These are phyloP conservation scores for Drosophila setifemur DNA, from an alignment of 1,140 invertebrate genomes.

Conservation along the genomic window DNA sequence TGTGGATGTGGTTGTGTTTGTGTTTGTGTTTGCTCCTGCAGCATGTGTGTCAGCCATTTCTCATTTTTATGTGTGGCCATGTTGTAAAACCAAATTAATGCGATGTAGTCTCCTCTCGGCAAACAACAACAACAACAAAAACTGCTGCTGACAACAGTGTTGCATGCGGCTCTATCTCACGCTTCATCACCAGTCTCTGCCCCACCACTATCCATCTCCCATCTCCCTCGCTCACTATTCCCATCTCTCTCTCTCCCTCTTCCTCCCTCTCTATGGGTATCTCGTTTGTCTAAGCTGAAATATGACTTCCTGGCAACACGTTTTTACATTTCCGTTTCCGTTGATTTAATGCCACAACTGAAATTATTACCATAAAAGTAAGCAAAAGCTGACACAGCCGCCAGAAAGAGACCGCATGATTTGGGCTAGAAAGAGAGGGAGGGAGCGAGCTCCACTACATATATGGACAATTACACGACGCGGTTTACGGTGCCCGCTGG, in stretches of 20 bases:
- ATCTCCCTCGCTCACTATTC: neutral
- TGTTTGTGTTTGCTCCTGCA: conserved; percentile 25
- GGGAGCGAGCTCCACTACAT: neutral
- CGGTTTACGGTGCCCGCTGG: conserved; percentile 42
- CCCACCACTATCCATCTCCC: too few species aligned
- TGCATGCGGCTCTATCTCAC: conserved; percentile 51
- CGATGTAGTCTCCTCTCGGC: conserved; percentile 64
- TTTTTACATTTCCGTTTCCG: conserved; percentile 81
- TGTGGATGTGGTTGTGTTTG: neutral
- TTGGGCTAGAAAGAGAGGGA: neutral
- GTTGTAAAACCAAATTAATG: conserved; percentile 80
- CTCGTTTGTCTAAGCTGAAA: conserved; percentile 77
- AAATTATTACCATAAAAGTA: conserved; percentile 78
- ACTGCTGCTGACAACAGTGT: conserved; percentile 44
- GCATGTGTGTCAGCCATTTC: conserved; percentile 77
- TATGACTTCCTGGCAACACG: conserved; percentile 79
- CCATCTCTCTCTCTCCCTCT: too few species aligned
- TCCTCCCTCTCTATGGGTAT: conserved; percentile 6
- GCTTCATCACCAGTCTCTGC: conserved; percentile 18
- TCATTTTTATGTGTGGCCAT: conserved; percentile 77
- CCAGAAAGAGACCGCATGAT: neutral
- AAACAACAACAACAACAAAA: conserved; percentile 29
- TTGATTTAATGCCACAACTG: conserved; percentile 62
- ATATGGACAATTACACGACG: conserved; percentile 62
- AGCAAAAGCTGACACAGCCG: conserved; percentile 53